A percentile compares a stretch with the other conserved stretches of the same genome.
Conservation (phyloP, 2,888 invertebrate species). For the Cordilura impudica region DNA sequence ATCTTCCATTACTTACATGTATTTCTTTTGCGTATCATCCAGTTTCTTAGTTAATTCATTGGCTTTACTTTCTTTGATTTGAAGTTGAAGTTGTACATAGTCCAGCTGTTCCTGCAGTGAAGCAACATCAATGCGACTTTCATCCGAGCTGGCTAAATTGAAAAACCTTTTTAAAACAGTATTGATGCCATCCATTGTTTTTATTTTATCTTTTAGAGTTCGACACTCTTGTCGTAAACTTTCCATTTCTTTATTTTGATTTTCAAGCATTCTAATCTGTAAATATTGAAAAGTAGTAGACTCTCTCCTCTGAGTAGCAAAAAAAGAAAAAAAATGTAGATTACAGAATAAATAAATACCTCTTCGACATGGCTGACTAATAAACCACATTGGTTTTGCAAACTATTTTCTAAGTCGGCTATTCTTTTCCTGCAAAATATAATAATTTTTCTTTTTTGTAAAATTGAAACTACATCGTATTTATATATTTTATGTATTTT, state of each 20-base stretch:
- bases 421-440: slow-evolving; percentile 71
- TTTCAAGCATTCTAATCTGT: slow-evolving; percentile 79
- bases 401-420: slow-evolving; percentile 71
- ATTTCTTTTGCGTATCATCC: slow-evolving; percentile 73
- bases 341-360: slow-evolving; percentile 55
- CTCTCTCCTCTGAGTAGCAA: too few relatives aligned
- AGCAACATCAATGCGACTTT: slow-evolving; percentile 80
- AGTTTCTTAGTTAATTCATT: slow-evolving; percentile 69
- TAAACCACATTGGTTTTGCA: slow-evolving; percentile 72
- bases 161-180: slow-evolving; percentile 84
- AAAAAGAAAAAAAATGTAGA: background rate
- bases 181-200: slow-evolving; percentile 80
- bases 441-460: too few relatives aligned
- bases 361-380: slow-evolving; percentile 71
- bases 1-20: slow-evolving; percentile 73
- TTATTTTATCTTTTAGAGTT: slow-evolving; percentile 80
- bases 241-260: slow-evolving; percentile 80
- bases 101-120: slow-evolving; percentile 83
- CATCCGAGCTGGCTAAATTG: slow-evolving; percentile 81
- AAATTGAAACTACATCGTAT: too few relatives aligned
- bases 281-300: slow-evolving; percentile 77
- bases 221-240: slow-evolving; percentile 80
- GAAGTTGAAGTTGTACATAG: slow-evolving; percentile 80
- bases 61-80: slow-evolving; percentile 77
- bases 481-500: too few relatives aligned